Evolutionary conservation across 2,888 invertebrate species (phyloP).

Genomic region (Eurytoma adleriae): DNA sequence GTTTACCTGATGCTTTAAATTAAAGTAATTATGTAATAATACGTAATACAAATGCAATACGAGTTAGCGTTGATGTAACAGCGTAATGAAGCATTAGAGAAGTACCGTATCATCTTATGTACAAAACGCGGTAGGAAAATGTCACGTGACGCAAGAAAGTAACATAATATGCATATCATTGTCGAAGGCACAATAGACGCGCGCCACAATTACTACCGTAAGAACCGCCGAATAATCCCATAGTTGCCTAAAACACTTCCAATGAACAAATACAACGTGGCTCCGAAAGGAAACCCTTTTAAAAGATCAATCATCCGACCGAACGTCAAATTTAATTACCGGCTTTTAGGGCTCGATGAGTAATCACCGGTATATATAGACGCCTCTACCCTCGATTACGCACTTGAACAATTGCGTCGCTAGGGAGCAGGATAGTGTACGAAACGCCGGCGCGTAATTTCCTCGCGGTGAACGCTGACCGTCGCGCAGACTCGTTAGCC

Average conservation of each 20-base stretch:
- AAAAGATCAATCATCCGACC: background rate
- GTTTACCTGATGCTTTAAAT: no score
- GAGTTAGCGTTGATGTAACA: slow-evolving; percentile 16
- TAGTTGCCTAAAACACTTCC: background rate
- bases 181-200: background rate
- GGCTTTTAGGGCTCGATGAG: slow-evolving; percentile 1
- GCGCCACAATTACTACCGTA: background rate
- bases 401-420: no score
- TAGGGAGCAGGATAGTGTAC: background rate
- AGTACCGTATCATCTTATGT: slow-evolving; percentile 7
- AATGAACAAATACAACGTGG: background rate
- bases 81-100: slow-evolving; percentile 4
- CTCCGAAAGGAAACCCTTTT: slow-evolving; percentile 28
- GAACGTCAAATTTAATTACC: background rate
- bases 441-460: background rate
- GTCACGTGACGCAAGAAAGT: slow-evolving; percentile 9
- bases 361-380: background rate
- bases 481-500: slow-evolving; percentile 31
- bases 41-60: no score
- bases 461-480: background rate
- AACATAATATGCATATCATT: background rate
- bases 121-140: background rate
- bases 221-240: background rate
- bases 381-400: background rate
- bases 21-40: no score